A percentile compares a stretch with the other conserved stretches of the same genome.
Evolutionary conservation across 2,797 vertebrate genomes (phyloP).

Genomic region (Oreortyx pictus): DNA sequence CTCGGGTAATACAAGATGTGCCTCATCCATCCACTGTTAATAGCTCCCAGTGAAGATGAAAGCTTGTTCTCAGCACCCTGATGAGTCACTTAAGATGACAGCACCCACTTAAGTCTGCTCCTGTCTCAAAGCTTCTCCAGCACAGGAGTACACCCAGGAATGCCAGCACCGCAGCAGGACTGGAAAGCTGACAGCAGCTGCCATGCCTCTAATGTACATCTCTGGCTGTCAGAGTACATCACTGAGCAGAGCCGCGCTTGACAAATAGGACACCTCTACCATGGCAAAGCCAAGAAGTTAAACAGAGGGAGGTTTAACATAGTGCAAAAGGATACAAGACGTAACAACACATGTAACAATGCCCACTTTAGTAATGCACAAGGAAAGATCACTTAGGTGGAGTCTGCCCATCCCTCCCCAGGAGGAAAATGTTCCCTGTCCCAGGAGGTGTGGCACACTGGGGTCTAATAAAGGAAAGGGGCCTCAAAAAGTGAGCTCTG

Average conservation of each 20-base stretch:
- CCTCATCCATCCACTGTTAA: background rate
- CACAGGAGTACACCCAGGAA: background rate
- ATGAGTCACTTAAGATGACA: background rate
- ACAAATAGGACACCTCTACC: background rate
- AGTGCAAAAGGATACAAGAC: background rate
- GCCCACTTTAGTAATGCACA: background rate
- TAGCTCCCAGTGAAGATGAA: background rate
- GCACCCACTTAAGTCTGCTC: background rate
- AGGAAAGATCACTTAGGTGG: background rate
- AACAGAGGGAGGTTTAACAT: background rate
- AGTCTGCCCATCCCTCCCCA: background rate
- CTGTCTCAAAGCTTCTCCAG: background rate
- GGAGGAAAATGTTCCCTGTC: background rate
- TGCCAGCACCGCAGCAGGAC: rapidly evolving
- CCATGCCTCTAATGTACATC: background rate
- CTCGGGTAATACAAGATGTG: background rate
- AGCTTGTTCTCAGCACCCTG: background rate
- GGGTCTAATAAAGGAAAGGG: background rate
- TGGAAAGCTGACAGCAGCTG: background rate
- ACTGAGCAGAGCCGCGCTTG: background rate
- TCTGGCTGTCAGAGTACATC: background rate
- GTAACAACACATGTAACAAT: background rate
- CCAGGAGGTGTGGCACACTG: background rate
- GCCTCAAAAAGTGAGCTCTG: background rate
- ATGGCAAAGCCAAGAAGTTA: background rate